These are phyloP conservation scores for Xenopus tropicalis DNA, from an alignment of 2,113 vertebrate species.

Conservation along the genomic window UCB_Xtro_10.0 CM004444.2:80377001-80377500, in stretches of 20 bases:
- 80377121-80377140: too few species aligned
- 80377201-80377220: slow-evolving; percentile 28
- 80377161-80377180: too few species aligned
- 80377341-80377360: slow-evolving; percentile 62
- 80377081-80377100: too few species aligned
- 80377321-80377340: slow-evolving; percentile 60
- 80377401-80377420: slow-evolving; percentile 59
- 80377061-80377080: too few species aligned
- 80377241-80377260: slow-evolving; percentile 47
- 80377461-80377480: slow-evolving; percentile 56
- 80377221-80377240: slow-evolving; percentile 20
- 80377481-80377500: slow-evolving; percentile 45
- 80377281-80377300: slow-evolving; percentile 56
- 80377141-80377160: too few species aligned
- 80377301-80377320: slow-evolving; percentile 61
- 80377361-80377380: slow-evolving; percentile 60
- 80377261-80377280: slow-evolving; percentile 56
- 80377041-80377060: too few species aligned
- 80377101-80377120: too few species aligned
- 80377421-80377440: slow-evolving; percentile 61
- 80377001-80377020: too few species aligned
- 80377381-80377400: slow-evolving; percentile 66
- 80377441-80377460: slow-evolving; percentile 58
- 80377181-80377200: background rate
- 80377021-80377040: too few species aligned